Evolutionary conservation across 1,140 invertebrate genomes (phyloP).

Genomic region (Chironomus tepperi): DNA sequence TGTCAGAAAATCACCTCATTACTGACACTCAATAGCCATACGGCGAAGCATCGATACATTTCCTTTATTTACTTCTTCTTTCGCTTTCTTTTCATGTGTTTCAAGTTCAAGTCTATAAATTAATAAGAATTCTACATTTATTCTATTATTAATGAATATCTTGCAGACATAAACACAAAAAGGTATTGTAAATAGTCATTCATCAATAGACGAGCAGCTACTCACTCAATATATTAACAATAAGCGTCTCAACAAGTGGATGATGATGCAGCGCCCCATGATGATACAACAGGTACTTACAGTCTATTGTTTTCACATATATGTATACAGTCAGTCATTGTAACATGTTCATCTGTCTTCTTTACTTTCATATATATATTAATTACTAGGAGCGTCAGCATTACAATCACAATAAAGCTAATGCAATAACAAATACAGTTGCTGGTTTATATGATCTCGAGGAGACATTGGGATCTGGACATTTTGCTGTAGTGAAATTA

Average conservation of each 20-base stretch:
- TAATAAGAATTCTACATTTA: background rate
- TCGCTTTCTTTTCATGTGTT: background rate
- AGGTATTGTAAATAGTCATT: background rate
- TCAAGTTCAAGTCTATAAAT: background rate
- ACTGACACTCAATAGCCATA: too few relatives aligned
- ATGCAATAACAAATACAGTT: background rate
- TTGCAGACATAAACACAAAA: background rate
- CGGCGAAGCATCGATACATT: too few relatives aligned
- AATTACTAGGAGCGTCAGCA: background rate
- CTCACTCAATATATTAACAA: background rate
- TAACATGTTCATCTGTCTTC: too few relatives aligned
- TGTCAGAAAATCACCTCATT: too few relatives aligned
- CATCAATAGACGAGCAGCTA: background rate
- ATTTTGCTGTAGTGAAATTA: constrained; percentile 98
- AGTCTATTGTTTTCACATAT: background rate
- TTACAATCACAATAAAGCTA: background rate
- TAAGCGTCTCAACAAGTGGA: background rate
- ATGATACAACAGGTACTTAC: background rate
- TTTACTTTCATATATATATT: background rate
- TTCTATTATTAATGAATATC: background rate
- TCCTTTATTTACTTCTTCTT: too few relatives aligned
- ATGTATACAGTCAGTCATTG: background rate
- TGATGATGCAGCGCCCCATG: background rate
- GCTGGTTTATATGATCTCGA: constrained; percentile 55
- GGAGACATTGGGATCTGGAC: constrained; percentile 86